Conservation (phyloP, 37 sponge, comb jelly and placozoan genomes). For the Geodia barretti region DNA sequence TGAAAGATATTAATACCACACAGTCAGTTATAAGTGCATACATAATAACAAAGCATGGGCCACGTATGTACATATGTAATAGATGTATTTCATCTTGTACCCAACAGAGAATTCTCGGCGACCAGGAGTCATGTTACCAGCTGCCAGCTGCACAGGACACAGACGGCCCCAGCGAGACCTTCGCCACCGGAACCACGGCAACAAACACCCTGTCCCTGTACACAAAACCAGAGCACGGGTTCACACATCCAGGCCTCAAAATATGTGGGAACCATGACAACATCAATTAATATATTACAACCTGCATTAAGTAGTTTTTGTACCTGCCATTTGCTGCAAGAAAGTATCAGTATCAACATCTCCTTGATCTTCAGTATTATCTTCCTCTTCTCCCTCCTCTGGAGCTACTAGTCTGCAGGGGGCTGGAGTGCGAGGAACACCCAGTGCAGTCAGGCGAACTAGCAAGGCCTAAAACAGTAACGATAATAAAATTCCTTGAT, state of each 20-base stretch:
- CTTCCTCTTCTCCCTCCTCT: conserved; percentile 66
- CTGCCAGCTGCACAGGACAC: conserved; percentile 87
- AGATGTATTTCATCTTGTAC: conserved; percentile 17
- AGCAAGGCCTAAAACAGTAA: conserved; percentile 68
- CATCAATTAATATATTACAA: background rate
- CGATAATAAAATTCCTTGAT: too few species aligned
- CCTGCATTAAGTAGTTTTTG: background rate
- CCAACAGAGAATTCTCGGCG: conserved; percentile 82
- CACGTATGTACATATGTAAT: too few species aligned
- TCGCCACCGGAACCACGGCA: conserved; percentile 84
- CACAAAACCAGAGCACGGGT: background rate
- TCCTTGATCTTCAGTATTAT: conserved; percentile 54
- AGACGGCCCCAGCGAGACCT: conserved; percentile 87
- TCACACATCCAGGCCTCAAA: background rate
- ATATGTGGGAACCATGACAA: background rate
- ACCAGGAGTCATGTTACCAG: conserved; percentile 84
- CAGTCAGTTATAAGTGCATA: background rate
- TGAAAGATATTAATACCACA: conserved; percentile 9
- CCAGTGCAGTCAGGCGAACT: conserved; percentile 32
- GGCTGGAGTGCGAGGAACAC: conserved; percentile 36
- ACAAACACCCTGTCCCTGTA: conserved; percentile 46
- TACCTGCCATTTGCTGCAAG: conserved; percentile 46
- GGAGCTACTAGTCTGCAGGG: conserved; percentile 47
- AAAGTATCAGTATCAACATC: conserved; percentile 51
- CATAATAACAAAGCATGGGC: background rate